Conservation (phyloP, 2,797 vertebrate genomes). For the Sebastes taczanowskii region DNA sequence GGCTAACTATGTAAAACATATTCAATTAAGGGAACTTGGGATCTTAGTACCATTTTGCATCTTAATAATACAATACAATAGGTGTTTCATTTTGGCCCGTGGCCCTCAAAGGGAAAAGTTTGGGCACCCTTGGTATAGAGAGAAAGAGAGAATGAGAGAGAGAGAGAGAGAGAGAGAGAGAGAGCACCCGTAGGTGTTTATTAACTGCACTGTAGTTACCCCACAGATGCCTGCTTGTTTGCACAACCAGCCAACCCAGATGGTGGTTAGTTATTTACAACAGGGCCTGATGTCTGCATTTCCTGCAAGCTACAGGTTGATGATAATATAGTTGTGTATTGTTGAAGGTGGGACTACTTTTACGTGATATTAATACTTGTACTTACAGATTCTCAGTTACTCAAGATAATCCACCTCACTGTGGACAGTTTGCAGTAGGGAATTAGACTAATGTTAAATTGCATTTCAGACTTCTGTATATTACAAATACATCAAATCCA, state of each 20-base stretch:
- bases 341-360: not conserved
- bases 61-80: too few relatives aligned
- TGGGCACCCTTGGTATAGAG: too few relatives aligned
- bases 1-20: too few relatives aligned
- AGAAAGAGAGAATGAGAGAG: not conserved
- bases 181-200: conserved; percentile 56
- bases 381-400: not conserved
- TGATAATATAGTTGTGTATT: not conserved
- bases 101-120: too few relatives aligned
- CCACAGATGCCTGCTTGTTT: conserved; percentile 45
- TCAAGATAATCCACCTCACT: not conserved
- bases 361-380: not conserved
- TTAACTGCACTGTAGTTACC: conserved; percentile 53
- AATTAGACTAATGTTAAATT: not conserved
- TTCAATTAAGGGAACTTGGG: too few relatives aligned
- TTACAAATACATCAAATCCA: not conserved
- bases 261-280: conserved; percentile 61
- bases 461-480: not conserved
- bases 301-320: conserved; percentile 2
- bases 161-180: not conserved
- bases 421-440: not conserved
- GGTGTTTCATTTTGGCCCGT: too few relatives aligned
- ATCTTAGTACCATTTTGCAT: too few relatives aligned
- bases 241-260: conserved; percentile 33
- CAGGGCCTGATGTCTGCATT: conserved; percentile 20